These are phyloP conservation scores for Nomada fabriciana DNA, from an alignment of 2,888 invertebrate species.

Conservation along the genomic window DNA sequence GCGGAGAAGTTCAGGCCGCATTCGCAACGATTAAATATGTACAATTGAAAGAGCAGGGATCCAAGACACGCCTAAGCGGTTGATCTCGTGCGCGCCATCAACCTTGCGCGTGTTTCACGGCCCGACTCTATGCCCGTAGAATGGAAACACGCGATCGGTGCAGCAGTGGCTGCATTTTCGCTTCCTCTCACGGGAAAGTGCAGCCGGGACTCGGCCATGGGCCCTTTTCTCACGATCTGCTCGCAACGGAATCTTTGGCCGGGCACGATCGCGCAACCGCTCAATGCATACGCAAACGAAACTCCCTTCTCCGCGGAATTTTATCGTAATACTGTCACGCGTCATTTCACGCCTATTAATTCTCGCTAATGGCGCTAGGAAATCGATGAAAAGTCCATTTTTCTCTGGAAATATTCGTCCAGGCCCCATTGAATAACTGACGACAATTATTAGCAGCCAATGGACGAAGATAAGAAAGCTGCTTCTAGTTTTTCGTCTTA, in stretches of 20 bases:
- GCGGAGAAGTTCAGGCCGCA: too few relatives aligned
- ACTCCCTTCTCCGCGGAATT: background rate
- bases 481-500: too few relatives aligned
- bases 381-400: too few relatives aligned
- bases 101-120: conserved; percentile 38
- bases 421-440: too few relatives aligned
- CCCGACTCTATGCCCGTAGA: conserved; percentile 20
- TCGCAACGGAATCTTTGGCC: conserved; percentile 38
- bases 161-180: conserved; percentile 28
- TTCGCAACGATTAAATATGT: background rate
- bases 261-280: conserved; percentile 46
- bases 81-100: conserved; percentile 24
- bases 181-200: conserved; percentile 48
- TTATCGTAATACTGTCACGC: too few relatives aligned
- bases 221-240: conserved; percentile 63
- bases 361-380: too few relatives aligned
- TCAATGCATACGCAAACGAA: background rate
- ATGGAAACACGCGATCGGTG: conserved; percentile 23
- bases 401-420: too few relatives aligned
- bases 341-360: too few relatives aligned
- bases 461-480: too few relatives aligned
- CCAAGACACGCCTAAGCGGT: conserved; percentile 29
- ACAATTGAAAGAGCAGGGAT: background rate
- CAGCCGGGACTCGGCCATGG: conserved; percentile 16
- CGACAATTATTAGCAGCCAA: too few relatives aligned